Percentiles rank a stretch among this genome's conserved stretches.
Conservation (phyloP, 1,140 invertebrate genomes). For the Yoshiicerus persimilis region DNA sequence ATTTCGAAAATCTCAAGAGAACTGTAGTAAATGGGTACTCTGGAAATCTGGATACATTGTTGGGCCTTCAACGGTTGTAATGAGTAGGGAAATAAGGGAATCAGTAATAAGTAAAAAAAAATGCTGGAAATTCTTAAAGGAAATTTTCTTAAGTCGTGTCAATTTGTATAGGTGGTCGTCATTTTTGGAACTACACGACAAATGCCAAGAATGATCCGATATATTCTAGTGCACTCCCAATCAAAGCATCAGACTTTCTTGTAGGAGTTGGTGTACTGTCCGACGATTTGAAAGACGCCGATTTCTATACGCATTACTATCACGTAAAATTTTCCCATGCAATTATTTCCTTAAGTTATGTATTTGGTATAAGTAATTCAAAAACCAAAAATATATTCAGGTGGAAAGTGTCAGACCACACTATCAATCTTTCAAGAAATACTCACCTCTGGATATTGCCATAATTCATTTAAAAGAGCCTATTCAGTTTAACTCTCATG, state of each 20-base stretch:
- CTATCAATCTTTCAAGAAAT: not conserved
- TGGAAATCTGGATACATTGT: not conserved
- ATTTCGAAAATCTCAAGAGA: not conserved
- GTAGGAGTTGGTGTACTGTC: not conserved
- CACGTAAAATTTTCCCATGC: too few species aligned
- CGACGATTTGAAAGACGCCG: not conserved
- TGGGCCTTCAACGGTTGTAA: not conserved
- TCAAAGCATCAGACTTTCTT: not conserved
- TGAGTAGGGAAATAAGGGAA: not conserved
- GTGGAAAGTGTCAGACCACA: not conserved
- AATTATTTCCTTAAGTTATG: too few species aligned
- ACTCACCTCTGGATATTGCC: not conserved
- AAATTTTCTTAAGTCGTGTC: too few species aligned
- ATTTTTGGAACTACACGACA: not conserved
- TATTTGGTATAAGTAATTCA: too few species aligned
- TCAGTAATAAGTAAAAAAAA: not conserved
- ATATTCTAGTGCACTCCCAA: not conserved
- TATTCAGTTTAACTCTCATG: not conserved
- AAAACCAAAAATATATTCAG: not conserved
- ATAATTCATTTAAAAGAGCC: not conserved
- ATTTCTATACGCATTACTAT: not conserved
- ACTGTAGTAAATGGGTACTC: not conserved
- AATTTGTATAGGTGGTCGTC: not conserved
- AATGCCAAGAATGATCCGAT: not conserved
- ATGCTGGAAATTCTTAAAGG: too few species aligned